phyloP scores from a whole-genome alignment of 2,888 invertebrate species.

The Netelia virgata region DNA sequence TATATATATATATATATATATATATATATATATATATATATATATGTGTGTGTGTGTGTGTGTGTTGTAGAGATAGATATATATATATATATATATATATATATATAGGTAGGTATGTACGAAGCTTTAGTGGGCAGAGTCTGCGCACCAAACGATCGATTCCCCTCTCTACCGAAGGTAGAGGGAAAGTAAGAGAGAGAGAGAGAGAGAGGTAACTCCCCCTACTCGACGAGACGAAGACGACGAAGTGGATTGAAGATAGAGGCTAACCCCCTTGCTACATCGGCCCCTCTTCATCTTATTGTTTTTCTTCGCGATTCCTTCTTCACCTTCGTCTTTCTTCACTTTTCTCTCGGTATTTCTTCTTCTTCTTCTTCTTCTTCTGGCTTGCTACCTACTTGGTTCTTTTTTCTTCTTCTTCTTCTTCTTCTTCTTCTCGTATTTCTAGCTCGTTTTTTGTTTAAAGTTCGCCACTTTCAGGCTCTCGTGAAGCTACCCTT shows the following conservation, averaged over 20 bases:
- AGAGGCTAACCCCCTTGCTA: conserved; percentile 15
- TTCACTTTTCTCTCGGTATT: conserved; percentile 20
- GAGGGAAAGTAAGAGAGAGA: conserved; percentile 24
- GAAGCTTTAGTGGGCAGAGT: conserved; percentile 52
- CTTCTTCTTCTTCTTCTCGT: conserved; percentile 18
- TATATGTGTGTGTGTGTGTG: conserved; percentile 9
- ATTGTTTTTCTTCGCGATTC: conserved; percentile 34
- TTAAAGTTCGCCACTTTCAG: conserved; percentile 28
- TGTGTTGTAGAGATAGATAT: conserved; percentile 15
- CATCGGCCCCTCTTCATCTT: conserved; percentile 38
- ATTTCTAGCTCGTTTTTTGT: conserved; percentile 12
- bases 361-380: not conserved
- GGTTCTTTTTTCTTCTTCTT: conserved; percentile 13
- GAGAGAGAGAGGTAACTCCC: conserved; percentile 27
- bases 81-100: no score
- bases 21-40: no score
- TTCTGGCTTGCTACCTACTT: not conserved
- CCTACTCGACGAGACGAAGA: conserved; percentile 29
- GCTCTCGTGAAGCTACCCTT: conserved; percentile 33
- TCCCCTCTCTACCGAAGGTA: conserved; percentile 71
- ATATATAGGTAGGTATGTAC: conserved; percentile 15
- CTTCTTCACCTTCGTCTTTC: conserved; percentile 27
- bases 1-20: conserved; percentile 34
- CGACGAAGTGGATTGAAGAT: conserved; percentile 51
- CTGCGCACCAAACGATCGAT: conserved; percentile 82